Evolutionary conservation across 2,113 vertebrate genomes (phyloP).

Genomic region (Arizona elegans): DNA sequence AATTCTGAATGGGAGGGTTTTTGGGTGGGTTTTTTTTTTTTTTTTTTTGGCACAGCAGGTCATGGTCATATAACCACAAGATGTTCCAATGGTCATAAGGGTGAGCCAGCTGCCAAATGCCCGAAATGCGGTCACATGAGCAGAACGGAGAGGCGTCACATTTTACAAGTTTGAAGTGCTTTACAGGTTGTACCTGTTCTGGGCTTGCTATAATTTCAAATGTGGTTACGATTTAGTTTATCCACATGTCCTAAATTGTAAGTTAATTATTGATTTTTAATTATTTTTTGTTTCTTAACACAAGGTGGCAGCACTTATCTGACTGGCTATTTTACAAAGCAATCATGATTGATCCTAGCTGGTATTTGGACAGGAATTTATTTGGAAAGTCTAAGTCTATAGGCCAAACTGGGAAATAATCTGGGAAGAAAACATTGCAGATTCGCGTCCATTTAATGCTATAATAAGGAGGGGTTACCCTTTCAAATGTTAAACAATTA

Average conservation of each 20-base stretch:
- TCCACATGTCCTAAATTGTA: neutral
- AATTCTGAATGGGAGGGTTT: neutral
- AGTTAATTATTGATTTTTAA: neutral
- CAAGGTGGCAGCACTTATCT: neutral
- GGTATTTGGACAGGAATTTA: neutral
- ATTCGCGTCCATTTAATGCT: neutral
- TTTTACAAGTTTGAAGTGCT: neutral
- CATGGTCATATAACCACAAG: neutral
- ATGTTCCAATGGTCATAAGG: neutral
- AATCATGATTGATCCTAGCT: neutral
- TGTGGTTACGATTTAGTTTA: neutral
- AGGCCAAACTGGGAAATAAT: neutral
- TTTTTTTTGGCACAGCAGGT: neutral
- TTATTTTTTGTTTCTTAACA: neutral
- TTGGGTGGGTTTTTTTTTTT: no score
- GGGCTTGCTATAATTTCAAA: neutral
- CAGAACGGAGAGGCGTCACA: neutral
- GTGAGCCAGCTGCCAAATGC: neutral
- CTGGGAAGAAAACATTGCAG: neutral
- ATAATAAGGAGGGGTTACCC: neutral
- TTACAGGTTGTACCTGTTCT: neutral
- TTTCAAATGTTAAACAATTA: no score
- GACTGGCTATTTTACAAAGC: neutral
- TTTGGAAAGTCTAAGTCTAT: neutral
- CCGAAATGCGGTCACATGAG: neutral